These are phyloP conservation scores for Lophura nycthemera DNA, from an alignment of 2,113 vertebrate genomes.

Conservation along the genomic window DNA sequence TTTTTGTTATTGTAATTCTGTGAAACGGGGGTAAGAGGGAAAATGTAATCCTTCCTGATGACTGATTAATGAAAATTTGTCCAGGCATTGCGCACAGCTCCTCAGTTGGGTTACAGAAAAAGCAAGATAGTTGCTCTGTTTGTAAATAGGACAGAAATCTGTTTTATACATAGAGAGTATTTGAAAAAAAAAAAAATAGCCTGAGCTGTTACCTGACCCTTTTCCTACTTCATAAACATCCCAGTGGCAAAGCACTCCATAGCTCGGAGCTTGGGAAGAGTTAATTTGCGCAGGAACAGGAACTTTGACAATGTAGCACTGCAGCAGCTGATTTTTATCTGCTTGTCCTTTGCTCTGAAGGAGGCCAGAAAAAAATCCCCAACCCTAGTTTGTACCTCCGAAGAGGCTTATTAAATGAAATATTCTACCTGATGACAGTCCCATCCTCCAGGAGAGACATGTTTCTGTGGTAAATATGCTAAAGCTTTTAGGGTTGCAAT, in stretches of 20 bases:
- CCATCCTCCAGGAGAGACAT: slow-evolving; percentile 24
- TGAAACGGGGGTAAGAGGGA: background rate
- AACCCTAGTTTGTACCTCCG: slow-evolving; percentile 7
- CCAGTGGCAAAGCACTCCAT: background rate
- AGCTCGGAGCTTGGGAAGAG: slow-evolving; percentile 21
- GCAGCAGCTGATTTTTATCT: slow-evolving; percentile 62
- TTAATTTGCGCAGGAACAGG: slow-evolving; percentile 49
- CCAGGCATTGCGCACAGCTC: background rate
- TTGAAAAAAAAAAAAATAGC: background rate
- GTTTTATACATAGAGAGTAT: background rate
- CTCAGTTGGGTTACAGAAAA: slow-evolving; percentile 34
- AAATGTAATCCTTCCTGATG: background rate
- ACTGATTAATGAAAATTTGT: slow-evolving; percentile 33
- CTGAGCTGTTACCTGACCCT: background rate
- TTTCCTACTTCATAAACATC: background rate
- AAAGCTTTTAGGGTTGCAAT: slow-evolving; percentile 48
- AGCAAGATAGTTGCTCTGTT: slow-evolving; percentile 2
- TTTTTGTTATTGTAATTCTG: background rate
- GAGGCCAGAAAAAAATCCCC: slow-evolving; percentile 28
- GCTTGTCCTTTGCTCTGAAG: slow-evolving; percentile 53
- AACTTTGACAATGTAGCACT: slow-evolving; percentile 25
- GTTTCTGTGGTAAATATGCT: slow-evolving; percentile 37
- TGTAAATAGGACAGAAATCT: slow-evolving; percentile 14
- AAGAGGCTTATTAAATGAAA: slow-evolving; percentile 56
- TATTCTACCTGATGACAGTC: slow-evolving; percentile 24